Base-by-base conservation (phyloP, 2,797 vertebrate species). In the Sebastes matsubarae region DNA sequence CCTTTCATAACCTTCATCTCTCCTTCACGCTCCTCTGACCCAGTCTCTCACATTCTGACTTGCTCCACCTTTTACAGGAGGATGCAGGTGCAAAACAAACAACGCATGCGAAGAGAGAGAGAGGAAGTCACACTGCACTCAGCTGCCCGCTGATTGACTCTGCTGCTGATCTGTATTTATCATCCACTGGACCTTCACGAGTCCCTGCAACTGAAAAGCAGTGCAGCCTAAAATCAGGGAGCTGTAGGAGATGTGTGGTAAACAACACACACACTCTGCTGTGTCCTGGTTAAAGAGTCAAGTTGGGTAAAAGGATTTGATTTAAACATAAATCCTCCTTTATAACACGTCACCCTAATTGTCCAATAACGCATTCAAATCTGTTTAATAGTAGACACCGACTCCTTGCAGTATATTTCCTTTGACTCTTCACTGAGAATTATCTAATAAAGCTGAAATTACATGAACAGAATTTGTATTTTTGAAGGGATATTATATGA, bases 1-100 rank as follows among this genome's bases (percentile, higher is more conserved):
- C 8, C 29, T 65, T 57, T 55, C 82, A n/a, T 83, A 13, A 88
- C 88, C 87, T 91, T 87, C 87, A 77, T 73, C 64, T 90, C 80
- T 84, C 88, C 85, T 88, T 90, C 83, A 85, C 59, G 54, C 83
- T 77, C n/a, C 83, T 52, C 61, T 85, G 83, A 88, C 68, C 78
- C 69, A 1, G 78, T 79, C 79, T 71, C 67, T 81, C 74, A 64
- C 69, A 64, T 72, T 70, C 69, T 29, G 72, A 20, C 30, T 64
- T 60, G 64, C 69, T 77, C 75, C 77, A 82, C 72, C 68, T 87
- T 87, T 80, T 59, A 65, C 57, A 82, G 11, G 3, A 73, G 38
- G 63, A 76, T 63, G 61, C 85, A 83, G 72, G 75, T 74, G 72
- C 72, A 83, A 79, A 67, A 81, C 18, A 71, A 64, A 81, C 38